A percentile compares a stretch with the other conserved stretches of the same genome.
These are phyloP conservation scores for Dendrolimus houi DNA, from an alignment of 2,888 invertebrate genomes.

Conservation along the genomic window DNA sequence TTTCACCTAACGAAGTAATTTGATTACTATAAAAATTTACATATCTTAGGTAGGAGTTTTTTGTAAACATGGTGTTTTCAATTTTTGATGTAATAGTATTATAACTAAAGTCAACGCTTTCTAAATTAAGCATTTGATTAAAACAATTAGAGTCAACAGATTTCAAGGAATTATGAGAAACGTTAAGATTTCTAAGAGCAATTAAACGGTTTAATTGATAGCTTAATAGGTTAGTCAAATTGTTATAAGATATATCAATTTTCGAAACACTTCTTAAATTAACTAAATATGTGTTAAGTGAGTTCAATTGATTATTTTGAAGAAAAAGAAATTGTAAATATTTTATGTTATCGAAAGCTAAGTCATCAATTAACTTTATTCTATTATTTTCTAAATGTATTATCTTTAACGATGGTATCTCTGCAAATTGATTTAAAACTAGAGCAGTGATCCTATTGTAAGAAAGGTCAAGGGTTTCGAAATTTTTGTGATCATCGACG, in stretches of 20 bases:
- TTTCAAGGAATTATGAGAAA: constrained; percentile 45
- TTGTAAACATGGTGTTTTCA: constrained; percentile 40
- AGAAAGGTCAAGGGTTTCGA: constrained; percentile 42
- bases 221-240: constrained; percentile 30
- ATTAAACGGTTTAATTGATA: constrained; percentile 41
- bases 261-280: constrained; percentile 32
- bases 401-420: constrained; percentile 25
- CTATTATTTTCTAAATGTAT: constrained; percentile 42
- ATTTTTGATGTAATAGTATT: constrained; percentile 40
- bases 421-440: constrained; percentile 24
- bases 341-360: constrained; percentile 31
- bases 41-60: constrained; percentile 33
- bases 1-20: constrained; percentile 35
- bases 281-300: constrained; percentile 39
- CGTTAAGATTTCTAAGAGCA: constrained; percentile 36
- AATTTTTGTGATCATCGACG: constrained; percentile 18
- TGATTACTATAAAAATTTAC: constrained; percentile 43
- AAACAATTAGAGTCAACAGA: constrained; percentile 46
- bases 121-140: constrained; percentile 32
- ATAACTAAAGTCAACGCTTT: constrained; percentile 39
- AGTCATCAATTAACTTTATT: constrained; percentile 30
- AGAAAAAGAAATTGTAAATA: constrained; percentile 30
- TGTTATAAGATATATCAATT: constrained; percentile 44
- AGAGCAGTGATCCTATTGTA: constrained; percentile 32
- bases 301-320: constrained; percentile 33